These are phyloP conservation scores for Karalla daura DNA, from an alignment of 2,797 vertebrate genomes.

Conservation along the genomic window DNA sequence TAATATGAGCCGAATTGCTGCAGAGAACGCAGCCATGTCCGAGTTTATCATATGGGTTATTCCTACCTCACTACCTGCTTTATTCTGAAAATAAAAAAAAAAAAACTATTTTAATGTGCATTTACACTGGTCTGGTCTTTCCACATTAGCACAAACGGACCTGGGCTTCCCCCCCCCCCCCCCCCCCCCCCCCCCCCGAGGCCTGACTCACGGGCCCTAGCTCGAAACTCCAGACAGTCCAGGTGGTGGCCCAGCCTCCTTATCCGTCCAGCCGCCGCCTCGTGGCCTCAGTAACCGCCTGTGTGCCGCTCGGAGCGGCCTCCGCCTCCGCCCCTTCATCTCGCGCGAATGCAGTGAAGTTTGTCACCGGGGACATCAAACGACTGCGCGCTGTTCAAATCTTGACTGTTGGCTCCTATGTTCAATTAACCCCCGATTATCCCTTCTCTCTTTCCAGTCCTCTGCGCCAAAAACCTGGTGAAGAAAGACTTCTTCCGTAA, in stretches of 20 bases:
- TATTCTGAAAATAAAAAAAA: too few species aligned
- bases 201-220: conserved; percentile 58
- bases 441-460: conserved; percentile 82
- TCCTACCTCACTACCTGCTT: too few species aligned
- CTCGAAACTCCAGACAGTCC: conserved; percentile 58
- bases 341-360: neutral
- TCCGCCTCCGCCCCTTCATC: too few species aligned
- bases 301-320: conserved; percentile 16
- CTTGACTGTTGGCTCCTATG: neutral
- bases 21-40: too few species aligned
- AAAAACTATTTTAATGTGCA: too few species aligned
- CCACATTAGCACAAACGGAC: too few species aligned
- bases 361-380: conserved; percentile 3
- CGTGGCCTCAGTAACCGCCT: conserved; percentile 55
- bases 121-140: too few species aligned
- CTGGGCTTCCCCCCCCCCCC: too few species aligned
- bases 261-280: conserved; percentile 47
- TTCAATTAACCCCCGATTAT: neutral
- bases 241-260: conserved; percentile 59
- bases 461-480: conserved; percentile 99
- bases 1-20: too few species aligned
- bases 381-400: conserved; percentile 16
- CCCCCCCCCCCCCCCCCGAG: too few species aligned
- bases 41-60: too few species aligned
- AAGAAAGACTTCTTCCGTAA: conserved; percentile 99